Evolutionary conservation across 2,113 vertebrate genomes (phyloP), one percentile per base, ranked within the genome.

Genomic region (Daubentonia madagascariensis): DNA sequence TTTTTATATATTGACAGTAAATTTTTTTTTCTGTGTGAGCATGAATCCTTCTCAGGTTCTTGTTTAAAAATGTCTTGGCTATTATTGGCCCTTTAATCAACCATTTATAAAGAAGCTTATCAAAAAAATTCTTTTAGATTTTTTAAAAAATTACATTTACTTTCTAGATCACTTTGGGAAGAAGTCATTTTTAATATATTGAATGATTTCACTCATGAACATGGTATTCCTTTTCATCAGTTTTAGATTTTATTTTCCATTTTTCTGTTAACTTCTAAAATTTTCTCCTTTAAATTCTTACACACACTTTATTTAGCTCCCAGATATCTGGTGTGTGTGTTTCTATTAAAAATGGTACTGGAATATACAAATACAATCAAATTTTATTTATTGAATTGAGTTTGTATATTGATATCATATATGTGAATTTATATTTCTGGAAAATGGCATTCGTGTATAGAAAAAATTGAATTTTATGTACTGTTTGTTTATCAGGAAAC

Each of bases 381-480:
- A 89, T 85, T 70, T 17, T 81, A 61, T 50, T 9, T 22, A 90
- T 28, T 94, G 35, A 59, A 59, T 35, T 88, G 25, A 87, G 28
- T 78, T 52, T 87, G 22, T 59, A 28, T 28, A 59, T 72, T 79
- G 30, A 76, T 80, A 73, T 25, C 35, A 25, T 43, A 45, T 63
- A 23, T 73, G 0, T 85, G 12, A 89, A 30, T 80, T 45, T 63
- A 63, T 86, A 57, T 70, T 72, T 79, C 30, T 89, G 5, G 17
- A 75, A 94, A 94, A 78, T 52, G 5, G 1, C 65, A 45, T 25
- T 86, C 59, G 35, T 92, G 23, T 37, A 20, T 86, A 85, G 8
- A 80, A 95, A 92, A 92, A 85, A 43, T 59, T 94, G 30, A 80
- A 83, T 70, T 91, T 91, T 75, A 84, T 85, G 22, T 91, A 20